Conservation (phyloP, 2,113 vertebrate genomes). For the Rana temporaria region DNA sequence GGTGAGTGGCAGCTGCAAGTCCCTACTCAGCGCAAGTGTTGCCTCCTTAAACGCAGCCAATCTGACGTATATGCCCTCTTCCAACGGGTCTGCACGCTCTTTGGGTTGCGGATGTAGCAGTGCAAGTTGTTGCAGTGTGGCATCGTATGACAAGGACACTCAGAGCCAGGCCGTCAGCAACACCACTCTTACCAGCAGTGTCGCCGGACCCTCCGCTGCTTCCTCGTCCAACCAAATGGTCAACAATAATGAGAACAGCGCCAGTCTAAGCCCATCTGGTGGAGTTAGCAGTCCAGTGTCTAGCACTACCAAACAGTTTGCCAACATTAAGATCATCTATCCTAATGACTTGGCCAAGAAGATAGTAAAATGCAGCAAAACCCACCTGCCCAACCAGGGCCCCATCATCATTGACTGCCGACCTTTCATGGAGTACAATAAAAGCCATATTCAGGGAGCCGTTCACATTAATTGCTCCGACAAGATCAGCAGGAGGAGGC, state of each 20-base stretch:
- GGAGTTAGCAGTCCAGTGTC: conserved; percentile 77
- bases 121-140: conserved; percentile 97
- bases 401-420: conserved; percentile 97
- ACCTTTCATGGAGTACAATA: conserved; percentile 98
- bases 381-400: conserved; percentile 84
- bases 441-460: conserved; percentile 95
- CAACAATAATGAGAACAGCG: conserved; percentile 82
- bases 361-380: conserved; percentile 91
- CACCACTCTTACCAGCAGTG: conserved; percentile 77
- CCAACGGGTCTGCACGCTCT: conserved; percentile 97
- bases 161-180: conserved; percentile 84
- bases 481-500: conserved; percentile 94
- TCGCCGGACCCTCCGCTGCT: conserved; percentile 73
- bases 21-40: conserved; percentile 81
- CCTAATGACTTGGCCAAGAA: conserved; percentile 93
- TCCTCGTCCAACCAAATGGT: conserved; percentile 81
- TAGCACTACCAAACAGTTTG: conserved; percentile 73
- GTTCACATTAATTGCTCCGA: conserved; percentile 98
- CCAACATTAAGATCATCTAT: conserved; percentile 88
- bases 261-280: conserved; percentile 79
- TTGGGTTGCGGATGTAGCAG: conserved; percentile 99
- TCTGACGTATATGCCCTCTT: conserved; percentile 99
- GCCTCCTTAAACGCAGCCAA: conserved; percentile 92
- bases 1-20: conserved; percentile 68
- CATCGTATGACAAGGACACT: conserved; percentile 93